A percentile compares a stretch with the other conserved stretches of the same genome.
Conservation (phyloP, 2,888 invertebrate genomes). For the Acanthococcus lagerstroemiae region DNA sequence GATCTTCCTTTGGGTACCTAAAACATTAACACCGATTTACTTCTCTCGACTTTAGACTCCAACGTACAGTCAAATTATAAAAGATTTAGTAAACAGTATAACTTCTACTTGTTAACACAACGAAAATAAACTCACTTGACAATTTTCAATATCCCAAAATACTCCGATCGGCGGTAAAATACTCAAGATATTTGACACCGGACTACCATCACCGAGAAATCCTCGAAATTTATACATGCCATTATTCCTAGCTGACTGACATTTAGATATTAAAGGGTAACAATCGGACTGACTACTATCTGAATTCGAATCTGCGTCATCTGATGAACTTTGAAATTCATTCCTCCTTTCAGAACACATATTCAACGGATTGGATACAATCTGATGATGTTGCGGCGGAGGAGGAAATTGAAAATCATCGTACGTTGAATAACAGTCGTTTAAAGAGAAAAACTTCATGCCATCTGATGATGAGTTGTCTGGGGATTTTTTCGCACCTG, state of each 20-base stretch:
- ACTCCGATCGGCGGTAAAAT: constrained; percentile 63
- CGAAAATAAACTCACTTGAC: constrained; percentile 54
- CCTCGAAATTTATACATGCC: constrained; percentile 11
- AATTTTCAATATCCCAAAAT: constrained; percentile 91
- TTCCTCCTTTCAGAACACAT: constrained; percentile 22
- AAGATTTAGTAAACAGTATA: not conserved
- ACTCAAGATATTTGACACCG: constrained; percentile 15
- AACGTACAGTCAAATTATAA: not conserved
- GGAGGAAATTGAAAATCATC: constrained; percentile 32
- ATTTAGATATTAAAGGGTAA: constrained; percentile 19
- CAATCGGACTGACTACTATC: constrained; percentile 31
- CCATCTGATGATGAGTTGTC: not conserved
- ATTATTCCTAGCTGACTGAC: not conserved
- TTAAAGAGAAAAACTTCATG: not conserved
- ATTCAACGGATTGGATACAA: constrained; percentile 2
- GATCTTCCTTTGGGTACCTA: constrained; percentile 72
- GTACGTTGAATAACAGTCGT: constrained; percentile 3
- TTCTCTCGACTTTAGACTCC: not conserved
- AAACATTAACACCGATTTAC: constrained; percentile 29
- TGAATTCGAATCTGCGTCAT: constrained; percentile 32
- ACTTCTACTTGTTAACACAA: not conserved
- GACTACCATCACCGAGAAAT: constrained; percentile 16
- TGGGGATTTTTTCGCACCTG: not conserved
- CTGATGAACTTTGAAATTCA: constrained; percentile 29
- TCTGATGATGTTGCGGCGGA: constrained; percentile 28